Evolutionary conservation across 2,888 invertebrate species (phyloP).

Genomic region (Scelioninae gen. 2): DNA sequence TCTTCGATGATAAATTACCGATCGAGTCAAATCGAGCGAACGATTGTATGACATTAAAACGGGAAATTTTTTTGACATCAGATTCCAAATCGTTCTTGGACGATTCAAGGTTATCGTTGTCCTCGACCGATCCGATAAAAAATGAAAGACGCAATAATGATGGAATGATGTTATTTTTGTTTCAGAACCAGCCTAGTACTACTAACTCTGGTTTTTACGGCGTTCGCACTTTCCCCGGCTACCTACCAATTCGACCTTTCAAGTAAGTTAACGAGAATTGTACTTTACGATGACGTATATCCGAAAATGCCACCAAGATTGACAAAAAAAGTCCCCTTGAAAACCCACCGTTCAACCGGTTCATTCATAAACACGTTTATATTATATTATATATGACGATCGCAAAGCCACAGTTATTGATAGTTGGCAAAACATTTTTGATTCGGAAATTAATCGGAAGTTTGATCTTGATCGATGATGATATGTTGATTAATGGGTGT

Average conservation of each 20-base stretch:
- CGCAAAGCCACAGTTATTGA: slow-evolving; percentile 1
- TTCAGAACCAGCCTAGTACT: slow-evolving; percentile 71
- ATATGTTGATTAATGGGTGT: slow-evolving; percentile 9
- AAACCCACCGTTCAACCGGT: neutral
- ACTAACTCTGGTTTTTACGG: slow-evolving; percentile 66
- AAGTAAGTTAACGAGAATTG: slow-evolving; percentile 63
- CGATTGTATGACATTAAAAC: too few relatives aligned
- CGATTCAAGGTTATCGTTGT: neutral
- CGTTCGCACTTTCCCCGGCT: slow-evolving; percentile 65
- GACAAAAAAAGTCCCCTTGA: neutral
- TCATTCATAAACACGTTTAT: slow-evolving; percentile 12
- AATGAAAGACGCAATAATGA: too few relatives aligned
- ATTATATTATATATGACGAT: too few relatives aligned
- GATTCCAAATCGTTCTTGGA: neutral
- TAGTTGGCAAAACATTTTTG: neutral
- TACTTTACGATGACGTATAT: neutral
- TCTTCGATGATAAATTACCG: neutral
- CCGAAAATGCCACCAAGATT: slow-evolving; percentile 24
- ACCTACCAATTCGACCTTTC: slow-evolving; percentile 68
- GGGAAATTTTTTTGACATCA: neutral
- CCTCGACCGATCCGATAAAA: neutral
- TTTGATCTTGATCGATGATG: slow-evolving; percentile 28
- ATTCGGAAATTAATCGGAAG: slow-evolving; percentile 15
- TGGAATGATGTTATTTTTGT: slow-evolving; percentile 56
- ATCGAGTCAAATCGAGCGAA: too few relatives aligned